Conservation (phyloP, 1,140 invertebrate genomes). For the Polyergus mexicanus region DNA sequence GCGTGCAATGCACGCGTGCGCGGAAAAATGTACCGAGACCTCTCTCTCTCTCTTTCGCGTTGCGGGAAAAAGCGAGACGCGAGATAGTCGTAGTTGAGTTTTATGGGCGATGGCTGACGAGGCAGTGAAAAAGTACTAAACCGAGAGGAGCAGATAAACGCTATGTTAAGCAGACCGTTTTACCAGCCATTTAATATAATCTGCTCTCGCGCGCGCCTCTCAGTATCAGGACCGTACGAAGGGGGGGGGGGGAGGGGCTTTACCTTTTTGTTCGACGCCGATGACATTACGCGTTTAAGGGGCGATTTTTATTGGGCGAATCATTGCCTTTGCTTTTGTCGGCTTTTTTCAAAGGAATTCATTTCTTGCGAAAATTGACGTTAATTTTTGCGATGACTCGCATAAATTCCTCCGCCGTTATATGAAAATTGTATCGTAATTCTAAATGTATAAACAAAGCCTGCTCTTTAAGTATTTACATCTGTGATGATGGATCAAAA, state of each 20-base stretch:
- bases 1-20: conserved; percentile 23
- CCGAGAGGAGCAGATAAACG: conserved; percentile 86
- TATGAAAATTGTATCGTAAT: background rate
- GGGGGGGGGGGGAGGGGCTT: too few relatives aligned
- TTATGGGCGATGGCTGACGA: conserved; percentile 86
- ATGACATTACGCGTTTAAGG: conserved; percentile 16
- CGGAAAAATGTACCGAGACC: conserved; percentile 69
- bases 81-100: conserved; percentile 79
- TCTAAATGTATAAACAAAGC: background rate
- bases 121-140: conserved; percentile 87
- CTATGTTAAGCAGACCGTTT: conserved; percentile 86
- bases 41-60: conserved; percentile 16
- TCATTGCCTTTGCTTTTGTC: background rate
- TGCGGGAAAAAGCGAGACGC: conserved; percentile 38
- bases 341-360: background rate
- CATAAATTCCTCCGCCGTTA: background rate
- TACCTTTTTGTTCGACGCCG: conserved; percentile 27
- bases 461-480: background rate
- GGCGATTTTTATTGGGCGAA: conserved; percentile 35
- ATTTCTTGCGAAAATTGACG: background rate
- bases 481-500: background rate
- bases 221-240: conserved; percentile 69
- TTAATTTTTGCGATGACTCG: background rate
- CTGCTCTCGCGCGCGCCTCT: conserved; percentile 76
- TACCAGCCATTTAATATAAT: conserved; percentile 87